Evolutionary conservation across 2,113 vertebrate genomes (phyloP).

Genomic region (Rhegmatorhina hoffmannsi): DNA sequence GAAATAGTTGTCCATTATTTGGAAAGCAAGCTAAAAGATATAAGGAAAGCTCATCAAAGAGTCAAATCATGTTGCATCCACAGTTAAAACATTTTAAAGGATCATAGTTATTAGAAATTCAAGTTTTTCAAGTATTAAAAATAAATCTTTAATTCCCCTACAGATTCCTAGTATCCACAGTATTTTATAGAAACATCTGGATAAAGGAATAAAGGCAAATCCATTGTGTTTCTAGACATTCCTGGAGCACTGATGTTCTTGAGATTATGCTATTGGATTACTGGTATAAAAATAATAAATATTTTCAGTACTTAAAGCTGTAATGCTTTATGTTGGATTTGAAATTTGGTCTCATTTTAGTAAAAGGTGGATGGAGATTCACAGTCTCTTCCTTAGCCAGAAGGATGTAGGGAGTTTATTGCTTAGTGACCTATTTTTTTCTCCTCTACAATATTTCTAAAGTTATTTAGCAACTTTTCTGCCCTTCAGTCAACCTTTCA

Average conservation of each 20-base stretch:
- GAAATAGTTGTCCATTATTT: not conserved
- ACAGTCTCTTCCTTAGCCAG: constrained; percentile 68
- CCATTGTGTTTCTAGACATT: constrained; percentile 73
- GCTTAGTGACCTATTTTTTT: constrained; percentile 76
- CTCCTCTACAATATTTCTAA: constrained; percentile 66
- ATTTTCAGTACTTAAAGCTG: constrained; percentile 80
- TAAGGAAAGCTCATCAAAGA: constrained; percentile 37
- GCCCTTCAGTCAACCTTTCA: constrained; percentile 56
- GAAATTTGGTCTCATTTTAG: constrained; percentile 81
- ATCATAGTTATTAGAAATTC: constrained; percentile 73
- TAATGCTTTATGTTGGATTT: constrained; percentile 81
- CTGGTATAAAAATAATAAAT: constrained; percentile 81
- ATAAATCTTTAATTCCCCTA: constrained; percentile 77
- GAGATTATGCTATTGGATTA: constrained; percentile 82
- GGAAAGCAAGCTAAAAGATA: constrained; percentile 8
- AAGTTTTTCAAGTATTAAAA: constrained; percentile 79
- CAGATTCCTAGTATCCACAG: constrained; percentile 70
- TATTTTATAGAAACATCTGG: constrained; percentile 78
- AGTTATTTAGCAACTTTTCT: constrained; percentile 71
- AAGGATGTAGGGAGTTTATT: constrained; percentile 72
- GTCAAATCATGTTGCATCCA: constrained; percentile 40
- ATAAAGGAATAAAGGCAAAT: constrained; percentile 77
- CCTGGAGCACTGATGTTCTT: constrained; percentile 74
- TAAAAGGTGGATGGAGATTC: constrained; percentile 78
- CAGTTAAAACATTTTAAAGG: constrained; percentile 72